Conservation (phyloP, 2,797 vertebrate genomes). For the Gobio occitaniae region DNA sequence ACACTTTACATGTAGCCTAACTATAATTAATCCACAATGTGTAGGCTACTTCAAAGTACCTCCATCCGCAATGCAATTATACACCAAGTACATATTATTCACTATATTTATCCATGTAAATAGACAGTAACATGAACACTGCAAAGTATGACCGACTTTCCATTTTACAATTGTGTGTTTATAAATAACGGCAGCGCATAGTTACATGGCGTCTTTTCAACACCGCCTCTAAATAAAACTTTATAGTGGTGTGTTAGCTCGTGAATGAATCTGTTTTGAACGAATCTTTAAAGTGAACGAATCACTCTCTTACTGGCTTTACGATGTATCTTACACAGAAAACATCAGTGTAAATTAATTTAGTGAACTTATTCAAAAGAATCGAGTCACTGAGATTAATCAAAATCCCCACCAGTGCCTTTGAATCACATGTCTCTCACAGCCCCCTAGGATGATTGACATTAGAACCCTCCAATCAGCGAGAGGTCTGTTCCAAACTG, state of each 20-base stretch:
- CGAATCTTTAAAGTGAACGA: not conserved
- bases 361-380: constrained; percentile 4
- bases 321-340: not conserved
- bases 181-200: constrained; percentile 38
- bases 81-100: not conserved
- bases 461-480: constrained; percentile 31
- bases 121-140: constrained; percentile 24
- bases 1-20: not conserved
- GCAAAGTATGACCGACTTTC: constrained; percentile 3
- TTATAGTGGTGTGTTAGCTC: not conserved
- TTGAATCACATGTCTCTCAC: constrained; percentile 11
- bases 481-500: not conserved
- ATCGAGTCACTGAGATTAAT: not conserved
- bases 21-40: not conserved
- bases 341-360: not conserved
- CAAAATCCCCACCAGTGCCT: not conserved
- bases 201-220: constrained; percentile 30
- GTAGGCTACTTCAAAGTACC: not conserved
- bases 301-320: not conserved
- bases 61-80: not conserved
- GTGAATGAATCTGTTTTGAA: not conserved
- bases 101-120: constrained; percentile 12
- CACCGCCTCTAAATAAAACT: constrained; percentile 48
- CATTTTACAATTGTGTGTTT: constrained; percentile 16
- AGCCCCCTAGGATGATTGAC: constrained; percentile 34